A percentile compares a stretch with the other conserved stretches of the same genome.
phyloP scores from a whole-genome alignment of 2,113 vertebrate genomes.

The human (Homo sapiens) region DNA sequence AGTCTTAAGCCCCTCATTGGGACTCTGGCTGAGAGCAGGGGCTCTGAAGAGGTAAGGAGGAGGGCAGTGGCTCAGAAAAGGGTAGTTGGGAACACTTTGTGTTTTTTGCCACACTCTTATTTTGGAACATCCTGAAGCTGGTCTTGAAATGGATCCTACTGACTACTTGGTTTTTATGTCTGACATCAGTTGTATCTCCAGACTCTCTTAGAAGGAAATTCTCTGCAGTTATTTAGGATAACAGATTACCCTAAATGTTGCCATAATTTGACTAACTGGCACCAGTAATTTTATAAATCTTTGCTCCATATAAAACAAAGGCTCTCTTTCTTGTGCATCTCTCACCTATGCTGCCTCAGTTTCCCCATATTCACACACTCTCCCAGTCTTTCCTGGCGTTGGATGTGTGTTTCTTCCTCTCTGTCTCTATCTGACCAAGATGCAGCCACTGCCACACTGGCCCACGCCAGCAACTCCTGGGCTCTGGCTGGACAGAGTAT shows the following conservation, averaged over 20 bases:
- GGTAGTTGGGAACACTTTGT: not conserved
- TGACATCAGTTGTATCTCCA: not conserved
- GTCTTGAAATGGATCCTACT: conserved; percentile 46
- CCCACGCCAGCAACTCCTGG: not conserved
- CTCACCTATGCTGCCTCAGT: conserved; percentile 7
- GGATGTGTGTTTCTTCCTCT: not conserved
- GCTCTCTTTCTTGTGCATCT: not conserved
- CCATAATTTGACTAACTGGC: conserved; percentile 20
- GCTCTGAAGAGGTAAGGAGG: not conserved
- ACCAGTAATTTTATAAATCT: conserved; percentile 28
- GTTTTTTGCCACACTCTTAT: not conserved
- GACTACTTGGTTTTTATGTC: conserved; percentile 43
- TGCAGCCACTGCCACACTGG: not conserved
- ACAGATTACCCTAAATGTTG: not conserved
- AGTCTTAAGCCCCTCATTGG: not conserved
- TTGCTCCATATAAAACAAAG: conserved; percentile 9
- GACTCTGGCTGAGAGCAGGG: not conserved
- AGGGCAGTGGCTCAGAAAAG: conserved; percentile 32
- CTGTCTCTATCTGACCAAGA: not conserved
- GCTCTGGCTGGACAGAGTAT: conserved; percentile 20
- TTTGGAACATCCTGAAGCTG: conserved; percentile 32
- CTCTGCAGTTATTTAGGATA: not conserved
- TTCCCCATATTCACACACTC: not conserved
- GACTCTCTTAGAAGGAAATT: conserved; percentile 27
- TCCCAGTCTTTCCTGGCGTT: not conserved